These are phyloP conservation scores for Noctua pronuba DNA, from an alignment of 2,888 invertebrate species.

Conservation along the genomic window DNA sequence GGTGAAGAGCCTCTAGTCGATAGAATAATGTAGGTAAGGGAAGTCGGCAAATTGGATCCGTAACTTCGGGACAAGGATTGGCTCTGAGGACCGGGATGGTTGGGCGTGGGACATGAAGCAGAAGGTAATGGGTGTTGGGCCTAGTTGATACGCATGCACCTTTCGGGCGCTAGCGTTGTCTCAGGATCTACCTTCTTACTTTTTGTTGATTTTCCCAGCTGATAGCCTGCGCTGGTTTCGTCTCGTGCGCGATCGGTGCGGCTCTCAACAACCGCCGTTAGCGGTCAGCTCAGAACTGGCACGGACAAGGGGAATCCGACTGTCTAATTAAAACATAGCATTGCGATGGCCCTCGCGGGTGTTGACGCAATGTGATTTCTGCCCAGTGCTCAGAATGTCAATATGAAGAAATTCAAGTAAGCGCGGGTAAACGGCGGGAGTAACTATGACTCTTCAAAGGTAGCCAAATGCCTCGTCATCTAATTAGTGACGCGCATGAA, in stretches of 20 bases:
- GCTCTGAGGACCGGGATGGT: conserved; percentile 93
- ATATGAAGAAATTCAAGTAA: conserved; percentile 92
- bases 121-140: not conserved
- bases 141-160: conserved; percentile 16
- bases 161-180: conserved; percentile 65
- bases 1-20: conserved; percentile 72
- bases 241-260: conserved; percentile 68
- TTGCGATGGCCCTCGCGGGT: conserved; percentile 92
- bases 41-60: conserved; percentile 92
- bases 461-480: conserved; percentile 91
- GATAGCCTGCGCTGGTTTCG: conserved; percentile 66
- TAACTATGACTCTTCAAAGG: conserved; percentile 83
- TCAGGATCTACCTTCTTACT: conserved; percentile 69
- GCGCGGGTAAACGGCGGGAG: conserved; percentile 90
- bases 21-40: conserved; percentile 92
- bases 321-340: conserved; percentile 93
- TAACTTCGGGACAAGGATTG: conserved; percentile 93
- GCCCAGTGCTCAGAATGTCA: conserved; percentile 92
- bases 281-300: conserved; percentile 91
- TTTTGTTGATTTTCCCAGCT: conserved; percentile 71
- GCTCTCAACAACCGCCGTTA: conserved; percentile 76
- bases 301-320: conserved; percentile 92
- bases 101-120: conserved; percentile 85
- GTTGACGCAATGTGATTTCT: conserved; percentile 93
- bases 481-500: conserved; percentile 92